Evolutionary conservation across 2,888 invertebrate species (phyloP).

Genomic region (Drosophila lutescens): DNA sequence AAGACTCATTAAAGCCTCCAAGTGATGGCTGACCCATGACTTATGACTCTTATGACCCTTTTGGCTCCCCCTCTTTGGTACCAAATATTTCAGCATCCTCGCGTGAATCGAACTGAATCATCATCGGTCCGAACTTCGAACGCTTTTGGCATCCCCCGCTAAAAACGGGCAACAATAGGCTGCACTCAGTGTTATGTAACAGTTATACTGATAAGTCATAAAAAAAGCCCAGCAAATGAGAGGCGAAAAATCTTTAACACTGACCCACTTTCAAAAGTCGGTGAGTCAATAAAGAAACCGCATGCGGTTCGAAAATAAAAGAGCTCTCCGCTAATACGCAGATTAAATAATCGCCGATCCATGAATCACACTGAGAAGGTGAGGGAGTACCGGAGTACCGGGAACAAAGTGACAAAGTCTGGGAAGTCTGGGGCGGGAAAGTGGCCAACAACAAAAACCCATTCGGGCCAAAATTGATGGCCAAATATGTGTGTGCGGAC

Average conservation of each 20-base stretch:
- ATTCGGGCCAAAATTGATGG: conserved; percentile 28
- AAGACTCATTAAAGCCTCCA: conserved; percentile 5
- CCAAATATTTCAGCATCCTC: conserved; percentile 19
- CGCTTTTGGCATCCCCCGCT: not conserved
- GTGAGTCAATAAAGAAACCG: conserved; percentile 77
- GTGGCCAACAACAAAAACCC: conserved; percentile 8
- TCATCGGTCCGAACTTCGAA: not conserved
- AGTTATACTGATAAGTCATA: conserved; percentile 69
- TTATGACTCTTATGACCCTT: too few species aligned
- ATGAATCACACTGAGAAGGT: conserved; percentile 45
- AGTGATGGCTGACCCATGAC: not conserved
- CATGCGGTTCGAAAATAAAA: conserved; percentile 41
- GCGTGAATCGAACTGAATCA: conserved; percentile 50
- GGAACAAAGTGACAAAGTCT: conserved; percentile 23
- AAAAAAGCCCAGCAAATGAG: conserved; percentile 55
- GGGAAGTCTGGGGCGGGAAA: conserved; percentile 32
- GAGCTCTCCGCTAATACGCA: conserved; percentile 68
- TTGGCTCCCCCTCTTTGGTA: not conserved
- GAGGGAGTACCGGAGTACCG: conserved; percentile 19
- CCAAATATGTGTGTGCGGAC: conserved; percentile 7
- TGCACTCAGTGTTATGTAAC: conserved; percentile 66
- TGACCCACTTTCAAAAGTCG: conserved; percentile 66
- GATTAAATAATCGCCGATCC: conserved; percentile 69
- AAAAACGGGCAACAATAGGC: conserved; percentile 45
- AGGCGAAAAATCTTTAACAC: conserved; percentile 69